Conservation (phyloP, 2,113 vertebrate genomes). For the Dipodomys ordii region DNA sequence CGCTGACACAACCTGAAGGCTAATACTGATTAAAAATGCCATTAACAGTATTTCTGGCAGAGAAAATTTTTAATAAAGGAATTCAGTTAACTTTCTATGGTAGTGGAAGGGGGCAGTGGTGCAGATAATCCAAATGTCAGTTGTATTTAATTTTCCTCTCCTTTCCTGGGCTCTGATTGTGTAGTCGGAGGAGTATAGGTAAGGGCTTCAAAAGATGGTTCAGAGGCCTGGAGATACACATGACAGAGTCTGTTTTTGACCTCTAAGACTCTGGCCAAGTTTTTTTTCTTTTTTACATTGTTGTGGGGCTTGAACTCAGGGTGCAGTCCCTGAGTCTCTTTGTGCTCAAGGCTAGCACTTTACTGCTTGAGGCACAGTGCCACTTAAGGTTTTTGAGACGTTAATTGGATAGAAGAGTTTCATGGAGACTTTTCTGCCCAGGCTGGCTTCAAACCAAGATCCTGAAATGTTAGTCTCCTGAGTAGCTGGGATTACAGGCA, state of each 20-base stretch:
- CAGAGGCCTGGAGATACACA: neutral
- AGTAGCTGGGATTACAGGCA: no score
- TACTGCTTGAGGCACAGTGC: no score
- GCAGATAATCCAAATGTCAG: slow-evolving; percentile 60
- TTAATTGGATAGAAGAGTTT: no score
- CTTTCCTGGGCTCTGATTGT: slow-evolving; percentile 2
- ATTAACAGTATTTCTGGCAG: slow-evolving; percentile 58
- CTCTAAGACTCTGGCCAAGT: neutral
- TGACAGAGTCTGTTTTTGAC: neutral
- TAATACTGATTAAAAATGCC: slow-evolving; percentile 56
- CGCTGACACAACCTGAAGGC: neutral
- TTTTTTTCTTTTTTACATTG: neutral
- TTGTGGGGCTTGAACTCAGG: no score
- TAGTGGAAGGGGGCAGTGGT: slow-evolving; percentile 16
- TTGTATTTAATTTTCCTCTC: slow-evolving; percentile 55
- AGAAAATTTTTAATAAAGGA: slow-evolving; percentile 46
- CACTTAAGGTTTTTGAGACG: no score
- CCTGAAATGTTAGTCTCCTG: no score
- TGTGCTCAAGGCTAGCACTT: no score
- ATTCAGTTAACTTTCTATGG: slow-evolving; percentile 55
- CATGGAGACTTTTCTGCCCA: no score
- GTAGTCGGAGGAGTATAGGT: no score
- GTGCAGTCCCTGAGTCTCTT: no score
- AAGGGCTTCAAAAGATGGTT: neutral
- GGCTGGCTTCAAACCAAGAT: no score